Conservation (phyloP, 2,888 invertebrate species). For the Noctua comes region DNA sequence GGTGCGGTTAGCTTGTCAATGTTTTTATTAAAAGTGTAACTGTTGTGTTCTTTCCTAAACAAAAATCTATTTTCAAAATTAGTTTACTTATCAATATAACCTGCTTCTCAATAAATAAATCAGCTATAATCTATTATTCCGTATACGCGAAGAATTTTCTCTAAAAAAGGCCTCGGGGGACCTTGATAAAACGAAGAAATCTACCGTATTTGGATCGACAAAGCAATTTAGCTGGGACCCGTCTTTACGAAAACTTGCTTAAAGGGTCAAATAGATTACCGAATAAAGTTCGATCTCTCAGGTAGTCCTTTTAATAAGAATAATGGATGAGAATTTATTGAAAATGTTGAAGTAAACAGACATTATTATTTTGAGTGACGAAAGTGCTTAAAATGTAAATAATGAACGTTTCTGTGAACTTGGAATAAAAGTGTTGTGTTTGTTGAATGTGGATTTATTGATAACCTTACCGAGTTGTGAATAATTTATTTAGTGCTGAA, state of each 20-base stretch:
- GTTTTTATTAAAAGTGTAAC: background rate
- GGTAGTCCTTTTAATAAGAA: conserved; percentile 45
- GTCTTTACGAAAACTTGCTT: conserved; percentile 66
- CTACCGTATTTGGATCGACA: conserved; percentile 64
- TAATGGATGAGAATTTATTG: conserved; percentile 30
- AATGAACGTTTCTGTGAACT: conserved; percentile 3
- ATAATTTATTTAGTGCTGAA: background rate
- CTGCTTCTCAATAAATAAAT: conserved; percentile 46
- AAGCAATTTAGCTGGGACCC: conserved; percentile 62
- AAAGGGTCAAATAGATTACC: conserved; percentile 68
- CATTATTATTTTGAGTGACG: background rate
- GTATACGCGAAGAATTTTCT: conserved; percentile 56
- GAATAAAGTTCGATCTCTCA: conserved; percentile 57
- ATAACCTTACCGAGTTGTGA: background rate
- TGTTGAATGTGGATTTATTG: conserved; percentile 4
- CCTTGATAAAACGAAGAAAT: conserved; percentile 64
- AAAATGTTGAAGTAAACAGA: background rate
- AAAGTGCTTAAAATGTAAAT: background rate
- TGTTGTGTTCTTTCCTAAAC: background rate
- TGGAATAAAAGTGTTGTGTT: conserved; percentile 11
- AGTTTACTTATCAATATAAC: conserved; percentile 25
- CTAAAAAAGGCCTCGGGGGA: conserved; percentile 54
- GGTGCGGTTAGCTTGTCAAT: background rate
- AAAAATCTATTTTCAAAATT: conserved; percentile 13
- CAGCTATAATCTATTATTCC: conserved; percentile 63